phyloP scores from a whole-genome alignment of 1,140 invertebrate species.

The Drosophila subpulchrella region DNA sequence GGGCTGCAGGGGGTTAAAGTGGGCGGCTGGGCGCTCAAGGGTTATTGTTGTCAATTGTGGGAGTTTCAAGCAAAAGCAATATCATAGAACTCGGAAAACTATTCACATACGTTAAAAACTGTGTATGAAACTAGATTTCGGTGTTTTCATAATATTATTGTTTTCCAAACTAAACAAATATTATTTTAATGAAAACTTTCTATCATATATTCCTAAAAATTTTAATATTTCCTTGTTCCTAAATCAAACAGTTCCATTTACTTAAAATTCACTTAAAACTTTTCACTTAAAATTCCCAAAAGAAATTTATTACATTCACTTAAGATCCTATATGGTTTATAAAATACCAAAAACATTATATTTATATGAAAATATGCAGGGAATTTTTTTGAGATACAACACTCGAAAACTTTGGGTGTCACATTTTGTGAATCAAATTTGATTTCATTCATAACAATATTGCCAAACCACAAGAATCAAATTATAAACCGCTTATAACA shows the following conservation, averaged over 20 bases:
- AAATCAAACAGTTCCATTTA: background rate
- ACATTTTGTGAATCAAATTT: background rate
- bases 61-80: slow-evolving; percentile 12
- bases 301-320: no score
- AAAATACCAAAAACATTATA: no score
- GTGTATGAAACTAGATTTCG: no score
- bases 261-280: background rate
- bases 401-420: background rate
- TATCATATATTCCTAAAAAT: no score
- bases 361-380: no score
- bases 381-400: no score
- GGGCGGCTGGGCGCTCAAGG: slow-evolving; percentile 11
- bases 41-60: slow-evolving; percentile 33
- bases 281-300: background rate
- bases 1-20: slow-evolving; percentile 1
- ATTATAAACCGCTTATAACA: background rate
- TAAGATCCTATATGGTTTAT: no score
- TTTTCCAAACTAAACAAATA: background rate
- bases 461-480: background rate
- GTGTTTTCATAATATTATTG: background rate
- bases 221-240: no score
- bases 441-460: background rate
- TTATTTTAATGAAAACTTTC: no score
- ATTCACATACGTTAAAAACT: no score
- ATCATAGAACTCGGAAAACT: no score